Percentiles rank a stretch among this genome's conserved stretches.
These are phyloP conservation scores for Poecilia velifera DNA, from an alignment of 2,797 vertebrate genomes.

Conservation along the genomic window DNA sequence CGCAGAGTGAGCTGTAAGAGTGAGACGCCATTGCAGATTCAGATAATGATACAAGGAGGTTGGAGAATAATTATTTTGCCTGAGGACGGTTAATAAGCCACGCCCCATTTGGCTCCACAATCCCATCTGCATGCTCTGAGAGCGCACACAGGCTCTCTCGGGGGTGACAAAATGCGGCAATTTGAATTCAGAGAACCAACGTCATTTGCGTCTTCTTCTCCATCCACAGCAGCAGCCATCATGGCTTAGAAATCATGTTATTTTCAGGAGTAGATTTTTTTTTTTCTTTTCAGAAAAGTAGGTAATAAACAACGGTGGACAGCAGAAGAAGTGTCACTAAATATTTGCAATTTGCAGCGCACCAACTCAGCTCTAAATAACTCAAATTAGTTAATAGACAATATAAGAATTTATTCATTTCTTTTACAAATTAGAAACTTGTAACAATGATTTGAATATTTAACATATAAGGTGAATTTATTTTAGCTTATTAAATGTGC, in stretches of 20 bases:
- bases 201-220: background rate
- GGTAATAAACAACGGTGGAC: background rate
- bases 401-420: conserved; percentile 61
- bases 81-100: background rate
- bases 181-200: background rate
- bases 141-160: background rate
- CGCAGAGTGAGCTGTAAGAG: no score
- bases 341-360: background rate
- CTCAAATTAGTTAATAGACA: conserved; percentile 40
- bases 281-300: background rate
- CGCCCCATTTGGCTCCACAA: background rate
- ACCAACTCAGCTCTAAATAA: conserved; percentile 16
- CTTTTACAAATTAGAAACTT: conserved; percentile 67
- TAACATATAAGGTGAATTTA: conserved; percentile 45
- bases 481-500: conserved; percentile 46
- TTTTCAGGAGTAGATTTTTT: background rate
- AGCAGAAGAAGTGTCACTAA: background rate
- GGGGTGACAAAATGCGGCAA: background rate
- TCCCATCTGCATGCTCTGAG: background rate
- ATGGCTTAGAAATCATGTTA: background rate
- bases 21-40: background rate
- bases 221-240: background rate
- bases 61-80: background rate
- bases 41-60: background rate
- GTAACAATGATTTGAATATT: conserved; percentile 57